Percentiles rank a stretch among this genome's conserved stretches.
Conservation (phyloP, 1,140 invertebrate genomes). For the Cotesia typhae region DNA sequence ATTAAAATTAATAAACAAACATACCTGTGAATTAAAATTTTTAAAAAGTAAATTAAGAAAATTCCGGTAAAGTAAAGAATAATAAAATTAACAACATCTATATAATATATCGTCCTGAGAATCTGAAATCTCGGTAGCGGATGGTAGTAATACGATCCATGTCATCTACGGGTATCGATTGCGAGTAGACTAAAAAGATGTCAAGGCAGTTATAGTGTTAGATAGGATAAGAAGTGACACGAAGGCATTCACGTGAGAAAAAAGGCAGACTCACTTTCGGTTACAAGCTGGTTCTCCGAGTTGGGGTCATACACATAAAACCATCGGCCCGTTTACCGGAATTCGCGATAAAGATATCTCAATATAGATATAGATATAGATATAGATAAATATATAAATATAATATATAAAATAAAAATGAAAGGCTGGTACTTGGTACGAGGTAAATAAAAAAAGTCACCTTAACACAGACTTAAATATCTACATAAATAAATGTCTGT, state of each 20-base stretch:
- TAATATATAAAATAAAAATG: too few species aligned
- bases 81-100: too few species aligned
- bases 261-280: slow-evolving; percentile 21
- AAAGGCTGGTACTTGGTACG: too few species aligned
- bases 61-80: too few species aligned
- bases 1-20: too few species aligned
- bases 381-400: neutral
- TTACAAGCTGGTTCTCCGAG: slow-evolving; percentile 1
- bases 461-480: neutral
- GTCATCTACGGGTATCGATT: slow-evolving; percentile 27
- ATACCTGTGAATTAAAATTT: too few species aligned
- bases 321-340: slow-evolving; percentile 13
- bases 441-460: neutral
- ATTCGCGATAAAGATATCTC: slow-evolving; percentile 1
- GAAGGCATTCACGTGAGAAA: slow-evolving; percentile 28
- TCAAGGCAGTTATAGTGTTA: slow-evolving; percentile 23
- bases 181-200: slow-evolving; percentile 4
- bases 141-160: slow-evolving; percentile 27
- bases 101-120: neutral
- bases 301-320: neutral
- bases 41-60: too few species aligned
- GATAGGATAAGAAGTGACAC: slow-evolving; percentile 32
- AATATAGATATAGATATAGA: neutral
- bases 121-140: slow-evolving; percentile 29
- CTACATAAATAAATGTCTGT: neutral